phyloP scores from a whole-genome alignment of 2,797 vertebrate genomes.

The Sibirionetta formosa region DNA sequence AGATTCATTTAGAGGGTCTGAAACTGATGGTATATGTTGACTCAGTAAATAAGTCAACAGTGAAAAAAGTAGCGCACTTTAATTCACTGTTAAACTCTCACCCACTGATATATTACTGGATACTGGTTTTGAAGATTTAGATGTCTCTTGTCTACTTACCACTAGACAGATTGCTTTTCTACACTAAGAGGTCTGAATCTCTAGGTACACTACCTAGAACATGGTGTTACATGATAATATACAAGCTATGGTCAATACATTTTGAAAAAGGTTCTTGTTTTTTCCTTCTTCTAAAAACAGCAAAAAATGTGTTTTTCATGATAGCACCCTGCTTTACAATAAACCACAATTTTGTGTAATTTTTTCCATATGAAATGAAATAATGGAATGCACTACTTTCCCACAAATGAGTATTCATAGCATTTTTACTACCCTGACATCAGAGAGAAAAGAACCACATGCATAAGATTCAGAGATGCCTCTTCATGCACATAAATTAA shows the following conservation, averaged over 20 bases:
- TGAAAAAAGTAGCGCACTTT: background rate
- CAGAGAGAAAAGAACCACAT: rapidly evolving
- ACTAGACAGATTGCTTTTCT: background rate
- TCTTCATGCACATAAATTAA: background rate
- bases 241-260: background rate
- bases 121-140: background rate
- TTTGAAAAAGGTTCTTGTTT: background rate
- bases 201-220: background rate
- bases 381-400: background rate
- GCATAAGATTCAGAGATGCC: rapidly evolving
- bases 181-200: background rate
- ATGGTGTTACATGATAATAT: background rate
- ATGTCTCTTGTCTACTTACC: background rate
- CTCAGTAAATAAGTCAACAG: background rate
- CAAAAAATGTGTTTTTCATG: background rate
- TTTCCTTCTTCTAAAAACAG: background rate
- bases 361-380: background rate
- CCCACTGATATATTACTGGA: background rate
- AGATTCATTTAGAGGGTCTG: background rate
- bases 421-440: rapidly evolving
- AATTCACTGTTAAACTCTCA: background rate
- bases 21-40: background rate
- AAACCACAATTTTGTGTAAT: background rate
- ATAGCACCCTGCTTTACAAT: background rate
- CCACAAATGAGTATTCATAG: background rate